Conservation (phyloP, 2,888 invertebrate genomes). For the Platypus cylindrus region DNA sequence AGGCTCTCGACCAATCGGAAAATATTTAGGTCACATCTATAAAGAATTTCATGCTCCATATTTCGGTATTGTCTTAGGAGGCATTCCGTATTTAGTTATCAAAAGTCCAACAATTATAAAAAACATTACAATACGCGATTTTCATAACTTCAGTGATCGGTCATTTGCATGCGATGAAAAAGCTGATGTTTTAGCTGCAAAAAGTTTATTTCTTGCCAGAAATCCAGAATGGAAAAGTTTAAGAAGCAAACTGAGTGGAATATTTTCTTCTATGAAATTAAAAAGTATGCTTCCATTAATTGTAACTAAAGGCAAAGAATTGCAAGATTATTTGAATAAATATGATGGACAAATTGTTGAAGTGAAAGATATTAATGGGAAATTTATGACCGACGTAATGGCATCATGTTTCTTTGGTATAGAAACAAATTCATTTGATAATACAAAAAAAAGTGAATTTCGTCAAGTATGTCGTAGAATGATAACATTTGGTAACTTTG, state of each 20-base stretch:
- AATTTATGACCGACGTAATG: constrained; percentile 37
- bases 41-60: constrained; percentile 26
- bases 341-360: constrained; percentile 20
- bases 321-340: constrained; percentile 25
- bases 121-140: constrained; percentile 35
- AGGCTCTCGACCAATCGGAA: constrained; percentile 28
- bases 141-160: constrained; percentile 37
- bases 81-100: constrained; percentile 36
- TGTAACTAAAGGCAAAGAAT: constrained; percentile 29
- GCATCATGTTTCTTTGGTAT: constrained; percentile 38
- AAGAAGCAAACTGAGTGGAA: constrained; percentile 39
- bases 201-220: constrained; percentile 35
- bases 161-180: constrained; percentile 36
- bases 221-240: constrained; percentile 42
- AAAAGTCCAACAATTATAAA: constrained; percentile 37
- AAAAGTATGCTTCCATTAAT: constrained; percentile 39
- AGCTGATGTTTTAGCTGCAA: constrained; percentile 34
- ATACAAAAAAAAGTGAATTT: constrained; percentile 29
- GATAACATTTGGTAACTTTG: constrained; percentile 25
- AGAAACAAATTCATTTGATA: constrained; percentile 30
- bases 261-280: constrained; percentile 42
- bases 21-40: constrained; percentile 29
- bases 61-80: constrained; percentile 37
- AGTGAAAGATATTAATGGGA: constrained; percentile 28
- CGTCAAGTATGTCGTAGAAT: constrained; percentile 29